phyloP scores from a whole-genome alignment of 1,140 invertebrate genomes.

The Battus philenor region DNA sequence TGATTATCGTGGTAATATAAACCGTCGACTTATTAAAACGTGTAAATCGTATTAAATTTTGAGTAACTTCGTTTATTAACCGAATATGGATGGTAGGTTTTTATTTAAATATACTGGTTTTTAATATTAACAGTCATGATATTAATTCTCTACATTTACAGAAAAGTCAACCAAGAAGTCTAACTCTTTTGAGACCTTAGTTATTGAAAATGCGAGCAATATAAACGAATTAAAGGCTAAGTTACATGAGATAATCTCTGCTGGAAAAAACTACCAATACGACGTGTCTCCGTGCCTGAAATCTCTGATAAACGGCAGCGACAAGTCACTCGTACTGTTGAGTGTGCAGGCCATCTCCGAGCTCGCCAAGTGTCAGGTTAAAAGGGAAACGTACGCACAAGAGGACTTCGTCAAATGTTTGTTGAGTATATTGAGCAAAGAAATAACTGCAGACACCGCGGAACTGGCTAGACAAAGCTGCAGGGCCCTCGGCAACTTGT shows the following conservation, averaged over 20 bases:
- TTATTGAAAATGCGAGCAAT: conserved; percentile 53
- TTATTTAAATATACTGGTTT: conserved; percentile 15
- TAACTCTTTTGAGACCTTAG: conserved; percentile 51
- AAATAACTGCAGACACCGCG: conserved; percentile 59
- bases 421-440: conserved; percentile 70
- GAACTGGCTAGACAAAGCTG: conserved; percentile 83
- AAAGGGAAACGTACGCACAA: conserved; percentile 80
- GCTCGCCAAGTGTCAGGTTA: conserved; percentile 81
- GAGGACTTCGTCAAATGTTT: conserved; percentile 77
- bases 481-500: conserved; percentile 90
- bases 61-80: too few relatives aligned
- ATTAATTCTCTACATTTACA: conserved; percentile 25
- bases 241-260: conserved; percentile 54
- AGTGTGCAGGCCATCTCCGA: conserved; percentile 82
- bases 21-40: too few relatives aligned
- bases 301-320: conserved; percentile 43
- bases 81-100: conserved; percentile 31
- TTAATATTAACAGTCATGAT: too few relatives aligned
- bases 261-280: conserved; percentile 54
- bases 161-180: conserved; percentile 52
- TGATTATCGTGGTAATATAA: too few relatives aligned
- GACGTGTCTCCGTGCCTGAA: conserved; percentile 61
- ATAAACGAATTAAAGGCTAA: conserved; percentile 53
- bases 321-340: conserved; percentile 49
- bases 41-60: too few relatives aligned